Evolutionary conservation across 2,888 invertebrate species (phyloP).

Genomic region (Coecobrya sp.): DNA sequence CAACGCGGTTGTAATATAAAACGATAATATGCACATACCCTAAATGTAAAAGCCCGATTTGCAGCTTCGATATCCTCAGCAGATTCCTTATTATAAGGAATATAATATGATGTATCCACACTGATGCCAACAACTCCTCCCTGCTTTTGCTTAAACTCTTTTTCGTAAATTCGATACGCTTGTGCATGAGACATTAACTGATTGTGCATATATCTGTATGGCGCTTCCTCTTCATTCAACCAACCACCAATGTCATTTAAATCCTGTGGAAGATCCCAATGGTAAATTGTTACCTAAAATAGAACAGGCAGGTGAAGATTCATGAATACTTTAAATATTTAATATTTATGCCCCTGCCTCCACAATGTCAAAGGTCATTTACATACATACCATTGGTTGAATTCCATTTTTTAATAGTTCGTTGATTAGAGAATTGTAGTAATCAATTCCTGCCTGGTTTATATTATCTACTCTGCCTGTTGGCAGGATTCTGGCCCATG

Average conservation of each 20-base stretch:
- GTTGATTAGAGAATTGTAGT: constrained; percentile 89
- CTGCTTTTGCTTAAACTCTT: constrained; percentile 88
- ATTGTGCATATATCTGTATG: constrained; percentile 91
- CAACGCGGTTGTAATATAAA: no score
- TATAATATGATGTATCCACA: constrained; percentile 84
- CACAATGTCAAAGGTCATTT: no score
- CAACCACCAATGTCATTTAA: constrained; percentile 88
- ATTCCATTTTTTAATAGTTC: constrained; percentile 87
- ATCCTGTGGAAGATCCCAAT: constrained; percentile 89
- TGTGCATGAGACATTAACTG: constrained; percentile 91
- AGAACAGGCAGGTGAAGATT: background rate
- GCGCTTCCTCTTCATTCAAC: constrained; percentile 88
- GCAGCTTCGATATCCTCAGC: constrained; percentile 84
- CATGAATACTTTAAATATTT: background rate
- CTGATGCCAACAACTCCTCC: constrained; percentile 86
- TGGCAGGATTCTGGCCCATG: constrained; percentile 88
- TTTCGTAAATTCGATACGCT: constrained; percentile 90
- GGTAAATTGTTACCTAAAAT: constrained; percentile 89
- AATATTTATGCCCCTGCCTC: no score
- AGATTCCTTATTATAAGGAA: constrained; percentile 83
- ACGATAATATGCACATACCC: no score
- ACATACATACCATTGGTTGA: constrained; percentile 88
- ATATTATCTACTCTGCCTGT: constrained; percentile 87
- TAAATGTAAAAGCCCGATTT: constrained; percentile 85
- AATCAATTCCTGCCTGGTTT: constrained; percentile 88